These are phyloP conservation scores for Cheilosia soror DNA, from an alignment of 2,888 invertebrate species.

Conservation along the genomic window DNA sequence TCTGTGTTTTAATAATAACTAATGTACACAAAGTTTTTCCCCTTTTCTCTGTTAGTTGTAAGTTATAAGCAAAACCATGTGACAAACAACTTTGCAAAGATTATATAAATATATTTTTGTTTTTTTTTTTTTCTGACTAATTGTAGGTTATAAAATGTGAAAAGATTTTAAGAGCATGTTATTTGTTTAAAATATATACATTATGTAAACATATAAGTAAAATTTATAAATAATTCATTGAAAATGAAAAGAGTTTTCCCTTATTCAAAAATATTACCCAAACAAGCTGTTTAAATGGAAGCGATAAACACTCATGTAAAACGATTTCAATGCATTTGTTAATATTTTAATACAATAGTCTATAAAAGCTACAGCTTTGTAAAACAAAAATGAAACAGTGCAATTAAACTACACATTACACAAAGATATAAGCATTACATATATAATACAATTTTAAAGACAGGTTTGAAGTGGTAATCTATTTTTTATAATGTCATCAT, in stretches of 20 bases:
- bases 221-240: conserved; percentile 18
- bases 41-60: conserved; percentile 63
- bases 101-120: neutral
- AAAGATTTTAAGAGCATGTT: conserved; percentile 34
- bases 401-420: conserved; percentile 48
- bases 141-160: conserved; percentile 26
- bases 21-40: conserved; percentile 52
- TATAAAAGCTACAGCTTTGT: conserved; percentile 56
- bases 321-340: conserved; percentile 40
- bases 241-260: neutral
- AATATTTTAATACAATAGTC: conserved; percentile 6
- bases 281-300: conserved; percentile 9
- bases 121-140: conserved; percentile 46
- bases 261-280: neutral
- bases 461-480: too few relatives aligned
- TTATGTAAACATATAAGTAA: conserved; percentile 50
- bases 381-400: conserved; percentile 58
- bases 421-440: neutral
- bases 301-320: conserved; percentile 5
- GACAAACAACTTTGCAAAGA: neutral
- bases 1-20: conserved; percentile 57
- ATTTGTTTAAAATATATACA: conserved; percentile 50
- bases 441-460: neutral
- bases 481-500: too few relatives aligned
- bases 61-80: conserved; percentile 38